Conservation (phyloP, 2,797 vertebrate genomes). For the Otolemur crassicaudatus region DNA sequence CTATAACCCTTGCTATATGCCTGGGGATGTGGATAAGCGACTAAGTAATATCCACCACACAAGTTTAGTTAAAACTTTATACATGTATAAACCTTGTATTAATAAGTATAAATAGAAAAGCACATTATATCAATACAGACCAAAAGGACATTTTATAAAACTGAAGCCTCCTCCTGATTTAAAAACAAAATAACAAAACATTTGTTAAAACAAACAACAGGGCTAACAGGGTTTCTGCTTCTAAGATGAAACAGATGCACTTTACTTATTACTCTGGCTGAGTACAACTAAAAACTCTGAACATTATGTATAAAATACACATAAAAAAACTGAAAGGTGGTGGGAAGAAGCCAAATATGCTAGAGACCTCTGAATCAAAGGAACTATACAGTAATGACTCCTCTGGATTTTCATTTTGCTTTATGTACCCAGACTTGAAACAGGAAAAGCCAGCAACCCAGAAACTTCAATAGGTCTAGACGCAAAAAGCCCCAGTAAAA, state of each 20-base stretch:
- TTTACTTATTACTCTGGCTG: neutral
- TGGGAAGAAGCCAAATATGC: neutral
- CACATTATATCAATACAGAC: neutral
- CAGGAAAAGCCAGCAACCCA: neutral
- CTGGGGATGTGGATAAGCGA: neutral
- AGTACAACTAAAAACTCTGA: neutral
- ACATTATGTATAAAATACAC: neutral
- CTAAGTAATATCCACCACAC: neutral
- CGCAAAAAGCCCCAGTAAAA: neutral
- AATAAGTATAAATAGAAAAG: neutral
- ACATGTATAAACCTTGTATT: neutral
- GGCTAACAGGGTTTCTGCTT: neutral
- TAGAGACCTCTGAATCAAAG: neutral
- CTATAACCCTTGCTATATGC: neutral
- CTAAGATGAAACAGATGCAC: neutral
- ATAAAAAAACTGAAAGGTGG: neutral
- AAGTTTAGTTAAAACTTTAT: neutral
- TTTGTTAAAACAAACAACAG: neutral
- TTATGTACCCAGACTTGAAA: neutral
- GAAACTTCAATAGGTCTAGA: neutral
- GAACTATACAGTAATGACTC: neutral
- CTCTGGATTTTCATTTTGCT: neutral
- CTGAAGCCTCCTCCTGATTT: constrained; percentile 4
- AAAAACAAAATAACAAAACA: neutral
- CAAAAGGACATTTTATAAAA: neutral